Evolutionary conservation across 2,888 invertebrate genomes (phyloP).

Genomic region (Syrista parreyssii): DNA sequence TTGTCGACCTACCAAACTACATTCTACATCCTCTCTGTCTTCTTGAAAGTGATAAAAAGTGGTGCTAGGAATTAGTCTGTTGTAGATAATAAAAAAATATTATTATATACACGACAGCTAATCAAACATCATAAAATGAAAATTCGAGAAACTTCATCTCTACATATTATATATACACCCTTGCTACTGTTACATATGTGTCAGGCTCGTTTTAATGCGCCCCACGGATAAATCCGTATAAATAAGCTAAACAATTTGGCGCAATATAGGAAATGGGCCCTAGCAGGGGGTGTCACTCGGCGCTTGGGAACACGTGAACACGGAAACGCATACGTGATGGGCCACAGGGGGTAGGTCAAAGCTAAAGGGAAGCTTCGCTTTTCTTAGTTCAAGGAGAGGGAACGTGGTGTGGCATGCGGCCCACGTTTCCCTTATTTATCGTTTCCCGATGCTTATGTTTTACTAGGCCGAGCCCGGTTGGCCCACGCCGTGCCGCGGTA

Average conservation of each 20-base stretch:
- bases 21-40: not conserved
- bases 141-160: too few relatives aligned
- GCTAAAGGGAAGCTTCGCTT: not conserved
- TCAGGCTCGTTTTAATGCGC: too few relatives aligned
- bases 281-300: slow-evolving; percentile 24
- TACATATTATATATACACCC: too few relatives aligned
- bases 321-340: slow-evolving; percentile 48
- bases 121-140: too few relatives aligned
- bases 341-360: slow-evolving; percentile 22
- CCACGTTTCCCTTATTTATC: slow-evolving; percentile 66
- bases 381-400: slow-evolving; percentile 7
- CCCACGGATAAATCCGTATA: slow-evolving; percentile 39
- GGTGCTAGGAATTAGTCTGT: too few relatives aligned
- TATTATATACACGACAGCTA: not conserved
- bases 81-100: not conserved
- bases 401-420: slow-evolving; percentile 53
- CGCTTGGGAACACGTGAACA: slow-evolving; percentile 18
- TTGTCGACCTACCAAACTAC: not conserved
- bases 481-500: slow-evolving; percentile 48
- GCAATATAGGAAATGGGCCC: slow-evolving; percentile 29
- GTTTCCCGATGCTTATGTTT: slow-evolving; percentile 67
- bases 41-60: too few relatives aligned
- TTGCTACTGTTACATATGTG: too few relatives aligned
- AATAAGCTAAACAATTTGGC: slow-evolving; percentile 56
- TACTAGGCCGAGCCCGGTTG: slow-evolving; percentile 53